phyloP scores from a whole-genome alignment of 1,140 invertebrate species.

The Babylonia areolata region DNA sequence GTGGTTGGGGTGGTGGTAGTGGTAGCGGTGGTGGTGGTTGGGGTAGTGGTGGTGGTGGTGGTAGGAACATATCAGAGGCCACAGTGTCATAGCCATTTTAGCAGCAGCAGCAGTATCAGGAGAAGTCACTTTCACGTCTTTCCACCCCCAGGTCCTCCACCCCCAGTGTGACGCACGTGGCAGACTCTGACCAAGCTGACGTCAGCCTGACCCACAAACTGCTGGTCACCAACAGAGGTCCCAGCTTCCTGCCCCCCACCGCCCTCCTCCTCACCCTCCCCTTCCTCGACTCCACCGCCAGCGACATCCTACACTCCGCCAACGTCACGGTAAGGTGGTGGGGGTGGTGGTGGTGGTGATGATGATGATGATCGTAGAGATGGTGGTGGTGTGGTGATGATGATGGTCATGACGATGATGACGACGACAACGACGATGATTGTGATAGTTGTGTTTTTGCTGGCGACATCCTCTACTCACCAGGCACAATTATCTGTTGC shows the following conservation, averaged over 20 bases:
- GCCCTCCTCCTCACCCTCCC: conserved; percentile 16
- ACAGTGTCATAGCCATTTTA: too few species aligned
- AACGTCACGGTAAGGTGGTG: conserved; percentile 23
- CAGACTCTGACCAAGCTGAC: not conserved
- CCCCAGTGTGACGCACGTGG: not conserved
- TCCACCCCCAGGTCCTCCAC: not conserved
- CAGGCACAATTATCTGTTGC: too few species aligned
- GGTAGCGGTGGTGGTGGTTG: too few species aligned
- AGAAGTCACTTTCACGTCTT: too few species aligned
- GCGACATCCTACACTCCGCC: not conserved
- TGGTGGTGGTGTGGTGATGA: not conserved
- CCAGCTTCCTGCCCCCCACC: conserved; percentile 37
- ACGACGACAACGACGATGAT: too few species aligned
- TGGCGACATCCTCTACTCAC: too few species aligned
- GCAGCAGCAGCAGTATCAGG: too few species aligned
- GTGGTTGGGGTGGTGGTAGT: too few species aligned
- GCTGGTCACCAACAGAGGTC: conserved; percentile 26
- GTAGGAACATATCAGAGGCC: too few species aligned
- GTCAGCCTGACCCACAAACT: conserved; percentile 19
- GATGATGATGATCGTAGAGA: not conserved
- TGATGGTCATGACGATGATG: not conserved
- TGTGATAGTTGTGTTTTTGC: too few species aligned
- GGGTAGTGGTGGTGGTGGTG: too few species aligned
- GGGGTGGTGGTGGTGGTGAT: not conserved
- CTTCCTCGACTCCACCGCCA: not conserved